Evolutionary conservation across 2,888 invertebrate genomes (phyloP).

Genomic region (Ommatoiulus sabulosus): DNA sequence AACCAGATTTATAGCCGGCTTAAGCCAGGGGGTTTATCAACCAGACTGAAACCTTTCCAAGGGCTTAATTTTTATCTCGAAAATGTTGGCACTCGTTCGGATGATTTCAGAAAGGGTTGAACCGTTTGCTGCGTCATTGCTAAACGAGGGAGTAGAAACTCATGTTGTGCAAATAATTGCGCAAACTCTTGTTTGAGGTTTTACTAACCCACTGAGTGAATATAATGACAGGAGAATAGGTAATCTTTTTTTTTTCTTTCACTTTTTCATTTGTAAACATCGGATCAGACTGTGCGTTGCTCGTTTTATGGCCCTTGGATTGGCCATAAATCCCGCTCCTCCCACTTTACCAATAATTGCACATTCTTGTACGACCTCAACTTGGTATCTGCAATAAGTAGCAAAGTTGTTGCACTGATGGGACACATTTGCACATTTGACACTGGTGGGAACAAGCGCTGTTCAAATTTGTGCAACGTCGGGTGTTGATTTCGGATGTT

Average conservation of each 20-base stretch:
- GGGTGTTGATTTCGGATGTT: not conserved
- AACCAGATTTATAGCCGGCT: too few species aligned
- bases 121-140: conserved; percentile 31
- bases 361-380: not conserved
- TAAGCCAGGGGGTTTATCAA: not conserved
- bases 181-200: not conserved
- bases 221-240: not conserved
- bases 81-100: not conserved
- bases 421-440: not conserved
- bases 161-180: conserved; percentile 31
- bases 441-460: not conserved
- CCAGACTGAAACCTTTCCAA: not conserved
- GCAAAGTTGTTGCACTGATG: not conserved
- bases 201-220: conserved; percentile 13
- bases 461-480: not conserved
- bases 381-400: not conserved
- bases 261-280: not conserved
- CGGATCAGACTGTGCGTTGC: not conserved
- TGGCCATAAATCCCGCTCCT: not conserved
- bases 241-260: not conserved
- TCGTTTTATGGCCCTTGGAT: not conserved
- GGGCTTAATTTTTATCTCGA: not conserved
- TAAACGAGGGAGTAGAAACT: not conserved
- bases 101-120: not conserved
- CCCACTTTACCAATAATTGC: conserved; percentile 1